phyloP scores from a whole-genome alignment of 1,140 invertebrate species.

The Centruroides vittatus region DNA sequence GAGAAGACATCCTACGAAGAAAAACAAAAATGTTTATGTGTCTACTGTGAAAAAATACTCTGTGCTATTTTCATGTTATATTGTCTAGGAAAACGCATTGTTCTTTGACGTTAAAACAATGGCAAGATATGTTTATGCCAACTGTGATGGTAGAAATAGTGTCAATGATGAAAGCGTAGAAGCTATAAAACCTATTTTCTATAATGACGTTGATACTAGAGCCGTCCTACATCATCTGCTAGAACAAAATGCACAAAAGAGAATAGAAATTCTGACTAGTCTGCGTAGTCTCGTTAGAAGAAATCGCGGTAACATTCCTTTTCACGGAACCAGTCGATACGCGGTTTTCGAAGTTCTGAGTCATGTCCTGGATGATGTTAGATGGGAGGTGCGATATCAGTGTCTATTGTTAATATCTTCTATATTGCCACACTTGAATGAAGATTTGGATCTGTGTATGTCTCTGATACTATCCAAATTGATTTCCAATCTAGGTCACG shows the following conservation, averaged over 20 bases:
- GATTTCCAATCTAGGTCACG: constrained; percentile 15
- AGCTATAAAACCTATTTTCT: not conserved
- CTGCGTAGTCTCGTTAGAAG: constrained; percentile 7
- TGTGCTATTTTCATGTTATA: no score
- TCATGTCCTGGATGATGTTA: constrained; percentile 8
- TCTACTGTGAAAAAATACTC: no score
- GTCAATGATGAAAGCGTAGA: no score
- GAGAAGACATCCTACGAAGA: no score
- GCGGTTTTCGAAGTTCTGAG: constrained; percentile 9
- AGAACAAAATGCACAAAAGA: constrained; percentile 10
- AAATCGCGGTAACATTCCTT: constrained; percentile 1
- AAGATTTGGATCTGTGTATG: constrained; percentile 12
- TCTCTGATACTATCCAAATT: constrained; percentile 4
- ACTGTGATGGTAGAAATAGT: no score
- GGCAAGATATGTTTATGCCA: no score
- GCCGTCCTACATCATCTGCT: constrained; percentile 12
- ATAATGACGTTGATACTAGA: constrained; percentile 6
- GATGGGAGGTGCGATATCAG: constrained; percentile 16
- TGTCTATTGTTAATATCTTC: constrained; percentile 11
- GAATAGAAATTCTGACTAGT: constrained; percentile 10
- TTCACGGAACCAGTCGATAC: constrained; percentile 1
- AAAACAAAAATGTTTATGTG: no score
- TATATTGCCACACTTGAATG: constrained; percentile 3
- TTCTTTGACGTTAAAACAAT: no score
- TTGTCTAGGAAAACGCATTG: no score